Conservation (phyloP, 2,113 vertebrate genomes). For the Chrysochloris asiatica region DNA sequence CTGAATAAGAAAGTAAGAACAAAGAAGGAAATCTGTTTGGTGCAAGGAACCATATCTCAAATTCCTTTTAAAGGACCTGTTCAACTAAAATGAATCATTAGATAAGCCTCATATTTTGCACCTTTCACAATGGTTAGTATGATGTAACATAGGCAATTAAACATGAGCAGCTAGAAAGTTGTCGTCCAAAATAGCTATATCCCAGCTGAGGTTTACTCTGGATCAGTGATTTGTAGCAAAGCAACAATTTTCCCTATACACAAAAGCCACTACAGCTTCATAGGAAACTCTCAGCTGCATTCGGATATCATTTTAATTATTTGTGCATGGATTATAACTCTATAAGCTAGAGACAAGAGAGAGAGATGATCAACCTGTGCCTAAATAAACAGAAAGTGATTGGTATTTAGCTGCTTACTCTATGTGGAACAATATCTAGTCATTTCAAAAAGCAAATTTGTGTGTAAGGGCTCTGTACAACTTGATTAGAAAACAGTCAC, state of each 20-base stretch:
- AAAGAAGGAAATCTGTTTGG: not conserved
- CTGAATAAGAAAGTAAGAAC: conserved; percentile 61
- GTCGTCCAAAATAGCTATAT: conserved; percentile 80
- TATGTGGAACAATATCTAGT: conserved; percentile 71
- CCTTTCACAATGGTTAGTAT: conserved; percentile 77
- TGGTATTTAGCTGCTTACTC: conserved; percentile 74
- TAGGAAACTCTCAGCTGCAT: conserved; percentile 62
- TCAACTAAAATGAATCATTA: conserved; percentile 72
- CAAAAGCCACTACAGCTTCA: conserved; percentile 50
- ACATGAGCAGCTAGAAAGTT: conserved; percentile 75
- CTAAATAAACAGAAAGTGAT: conserved; percentile 79
- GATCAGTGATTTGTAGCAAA: conserved; percentile 67
- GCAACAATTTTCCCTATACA: conserved; percentile 52
- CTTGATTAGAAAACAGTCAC: not conserved
- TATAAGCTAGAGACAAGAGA: conserved; percentile 68
- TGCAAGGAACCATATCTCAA: conserved; percentile 52
- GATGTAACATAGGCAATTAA: conserved; percentile 80
- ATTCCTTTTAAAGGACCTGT: conserved; percentile 54
- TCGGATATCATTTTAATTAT: conserved; percentile 79
- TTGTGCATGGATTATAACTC: conserved; percentile 76
- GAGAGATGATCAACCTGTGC: conserved; percentile 70
- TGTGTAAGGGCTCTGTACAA: conserved; percentile 1
- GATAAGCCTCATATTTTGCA: conserved; percentile 67
- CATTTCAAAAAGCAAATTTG: conserved; percentile 52
- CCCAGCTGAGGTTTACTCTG: conserved; percentile 79